These are phyloP conservation scores for Platycnemis pennipes DNA, from an alignment of 2,888 invertebrate genomes.

Conservation along the genomic window DNA sequence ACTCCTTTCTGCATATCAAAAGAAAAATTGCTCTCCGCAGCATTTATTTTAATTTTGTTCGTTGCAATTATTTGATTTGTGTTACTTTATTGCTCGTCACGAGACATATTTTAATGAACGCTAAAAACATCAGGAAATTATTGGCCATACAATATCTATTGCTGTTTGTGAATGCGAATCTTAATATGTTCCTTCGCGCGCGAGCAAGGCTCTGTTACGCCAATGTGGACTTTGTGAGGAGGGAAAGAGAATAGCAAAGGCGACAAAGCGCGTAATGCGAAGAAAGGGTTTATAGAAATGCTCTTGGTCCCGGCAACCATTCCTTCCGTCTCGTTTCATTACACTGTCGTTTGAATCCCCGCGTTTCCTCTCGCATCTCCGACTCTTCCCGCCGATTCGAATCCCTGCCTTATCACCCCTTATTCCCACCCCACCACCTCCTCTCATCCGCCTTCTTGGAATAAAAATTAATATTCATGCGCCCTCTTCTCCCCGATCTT, in stretches of 20 bases:
- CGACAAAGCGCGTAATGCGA: not conserved
- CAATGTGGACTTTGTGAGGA: too few relatives aligned
- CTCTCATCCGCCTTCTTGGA: not conserved
- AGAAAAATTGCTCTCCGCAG: too few relatives aligned
- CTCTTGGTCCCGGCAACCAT: not conserved
- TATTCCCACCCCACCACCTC: not conserved
- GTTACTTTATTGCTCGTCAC: too few relatives aligned
- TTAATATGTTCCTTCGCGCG: too few relatives aligned
- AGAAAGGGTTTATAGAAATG: not conserved
- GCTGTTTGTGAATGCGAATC: too few relatives aligned
- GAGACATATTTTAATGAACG: too few relatives aligned
- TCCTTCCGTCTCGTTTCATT: not conserved
- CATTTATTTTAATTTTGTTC: too few relatives aligned
- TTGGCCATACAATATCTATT: too few relatives aligned
- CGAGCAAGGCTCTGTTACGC: too few relatives aligned
- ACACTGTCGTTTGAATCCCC: not conserved
- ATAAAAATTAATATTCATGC: conserved; percentile 25
- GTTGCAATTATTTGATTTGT: too few relatives aligned
- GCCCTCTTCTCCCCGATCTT: not conserved
- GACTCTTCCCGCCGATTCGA: not conserved
- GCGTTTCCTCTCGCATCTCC: not conserved
- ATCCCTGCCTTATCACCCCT: not conserved
- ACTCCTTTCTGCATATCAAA: too few relatives aligned
- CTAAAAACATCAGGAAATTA: too few relatives aligned
- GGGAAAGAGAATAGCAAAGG: not conserved